Evolutionary conservation across 2,797 vertebrate species (phyloP).

Genomic region (Xiphophorus birchmanni): DNA sequence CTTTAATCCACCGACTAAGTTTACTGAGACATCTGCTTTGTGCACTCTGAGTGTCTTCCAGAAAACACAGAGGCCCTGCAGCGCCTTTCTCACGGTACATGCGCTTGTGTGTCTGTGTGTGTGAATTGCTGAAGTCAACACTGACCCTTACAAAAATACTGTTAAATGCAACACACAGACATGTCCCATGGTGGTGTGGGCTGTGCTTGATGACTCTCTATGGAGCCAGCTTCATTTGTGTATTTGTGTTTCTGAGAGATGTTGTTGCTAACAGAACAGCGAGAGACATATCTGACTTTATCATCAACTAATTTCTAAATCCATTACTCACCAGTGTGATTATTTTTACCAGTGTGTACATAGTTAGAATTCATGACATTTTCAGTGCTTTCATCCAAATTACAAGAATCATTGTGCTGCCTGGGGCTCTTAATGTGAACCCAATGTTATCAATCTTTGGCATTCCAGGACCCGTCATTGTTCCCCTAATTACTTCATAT

Average conservation of each 20-base stretch:
- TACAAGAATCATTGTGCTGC: slow-evolving; percentile 26
- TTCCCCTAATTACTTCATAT: neutral
- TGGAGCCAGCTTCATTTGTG: slow-evolving; percentile 42
- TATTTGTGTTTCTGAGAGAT: slow-evolving; percentile 4
- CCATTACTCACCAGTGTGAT: slow-evolving; percentile 25
- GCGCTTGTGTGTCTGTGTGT: slow-evolving; percentile 36
- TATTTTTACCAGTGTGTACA: slow-evolving; percentile 44
- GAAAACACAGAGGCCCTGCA: slow-evolving; percentile 45
- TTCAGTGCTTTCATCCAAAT: slow-evolving; percentile 21
- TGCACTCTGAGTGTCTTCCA: slow-evolving; percentile 55
- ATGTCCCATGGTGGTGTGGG: slow-evolving; percentile 56
- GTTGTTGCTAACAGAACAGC: neutral
- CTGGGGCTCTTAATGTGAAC: neutral
- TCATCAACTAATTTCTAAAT: slow-evolving; percentile 29
- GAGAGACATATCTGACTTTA: slow-evolving; percentile 9
- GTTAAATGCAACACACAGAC: slow-evolving; percentile 37
- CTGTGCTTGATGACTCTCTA: slow-evolving; percentile 48
- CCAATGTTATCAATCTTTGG: neutral
- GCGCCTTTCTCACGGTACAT: slow-evolving; percentile 71
- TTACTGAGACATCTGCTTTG: slow-evolving; percentile 65
- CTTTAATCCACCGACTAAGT: slow-evolving; percentile 46
- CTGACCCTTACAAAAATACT: slow-evolving; percentile 32
- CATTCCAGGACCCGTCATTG: neutral
- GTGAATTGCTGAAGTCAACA: slow-evolving; percentile 39
- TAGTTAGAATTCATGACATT: slow-evolving; percentile 39